These are phyloP conservation scores for Nannospalax galili DNA, from an alignment of 2,113 vertebrate species.

Conservation along the genomic window DNA sequence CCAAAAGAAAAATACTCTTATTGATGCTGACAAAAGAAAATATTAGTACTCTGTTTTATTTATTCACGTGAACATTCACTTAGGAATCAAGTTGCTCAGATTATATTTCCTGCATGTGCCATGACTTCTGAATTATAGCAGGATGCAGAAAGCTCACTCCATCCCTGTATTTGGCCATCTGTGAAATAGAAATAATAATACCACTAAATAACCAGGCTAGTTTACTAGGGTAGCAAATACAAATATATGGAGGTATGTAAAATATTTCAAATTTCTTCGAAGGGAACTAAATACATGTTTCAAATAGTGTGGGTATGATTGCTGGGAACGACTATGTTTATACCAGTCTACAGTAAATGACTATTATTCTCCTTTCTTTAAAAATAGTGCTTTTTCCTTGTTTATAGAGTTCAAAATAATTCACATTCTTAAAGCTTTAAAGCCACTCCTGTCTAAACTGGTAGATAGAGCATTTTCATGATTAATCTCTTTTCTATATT, in stretches of 20 bases:
- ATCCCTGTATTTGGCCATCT: background rate
- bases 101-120: slow-evolving; percentile 24
- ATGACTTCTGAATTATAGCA: background rate
- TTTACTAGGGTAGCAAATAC: slow-evolving; percentile 10
- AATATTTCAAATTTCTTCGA: slow-evolving; percentile 46
- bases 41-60: slow-evolving; percentile 40
- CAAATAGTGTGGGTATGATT: background rate
- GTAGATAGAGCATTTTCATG: background rate
- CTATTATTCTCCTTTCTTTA: background rate
- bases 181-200: slow-evolving; percentile 46
- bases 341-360: background rate
- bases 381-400: background rate
- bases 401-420: background rate
- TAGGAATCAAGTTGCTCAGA: background rate
- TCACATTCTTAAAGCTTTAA: slow-evolving; percentile 9
- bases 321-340: background rate
- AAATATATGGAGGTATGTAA: slow-evolving; percentile 29
- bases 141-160: background rate
- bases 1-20: slow-evolving; percentile 38
- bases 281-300: background rate
- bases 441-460: background rate
- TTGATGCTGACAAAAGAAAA: slow-evolving; percentile 22
- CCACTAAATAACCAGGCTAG: slow-evolving; percentile 19
- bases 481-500: background rate
- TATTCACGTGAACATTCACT: background rate